phyloP scores from a whole-genome alignment of 2,797 vertebrate species.

The Channallabes apus region DNA sequence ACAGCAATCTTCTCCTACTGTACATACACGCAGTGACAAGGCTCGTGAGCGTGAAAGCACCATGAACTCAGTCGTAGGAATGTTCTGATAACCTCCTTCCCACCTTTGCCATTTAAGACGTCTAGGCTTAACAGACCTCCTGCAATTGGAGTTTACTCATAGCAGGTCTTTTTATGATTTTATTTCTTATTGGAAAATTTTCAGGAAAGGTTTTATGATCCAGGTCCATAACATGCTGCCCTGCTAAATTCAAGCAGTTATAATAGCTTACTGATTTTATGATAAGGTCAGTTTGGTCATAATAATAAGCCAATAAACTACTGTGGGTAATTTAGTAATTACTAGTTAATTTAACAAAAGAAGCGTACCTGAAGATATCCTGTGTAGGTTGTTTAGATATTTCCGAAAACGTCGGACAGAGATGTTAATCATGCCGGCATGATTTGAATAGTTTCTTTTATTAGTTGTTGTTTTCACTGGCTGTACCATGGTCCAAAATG shows the following conservation, averaged over 20 bases:
- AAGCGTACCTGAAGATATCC: not conserved
- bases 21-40: conserved; percentile 49
- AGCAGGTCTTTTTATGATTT: conserved; percentile 31
- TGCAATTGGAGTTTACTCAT: conserved; percentile 21
- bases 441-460: not conserved
- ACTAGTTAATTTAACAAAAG: not conserved
- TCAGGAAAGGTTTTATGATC: not conserved
- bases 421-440: not conserved
- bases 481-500: not conserved
- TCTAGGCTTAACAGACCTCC: conserved; percentile 38
- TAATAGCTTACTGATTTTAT: not conserved
- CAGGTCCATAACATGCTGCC: not conserved
- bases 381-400: not conserved
- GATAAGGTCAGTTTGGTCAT: not conserved
- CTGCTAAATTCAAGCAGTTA: not conserved
- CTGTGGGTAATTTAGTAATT: not conserved
- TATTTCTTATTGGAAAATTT: conserved; percentile 24
- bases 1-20: conserved; percentile 77
- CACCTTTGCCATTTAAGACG: conserved; percentile 49
- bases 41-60: conserved; percentile 42
- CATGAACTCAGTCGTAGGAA: conserved; percentile 41
- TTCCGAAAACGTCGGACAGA: not conserved
- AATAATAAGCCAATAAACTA: not conserved
- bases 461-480: not conserved
- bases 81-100: conserved; percentile 46